Evolutionary conservation across 2,797 vertebrate species (phyloP).

Genomic region (Xenopus petersii): DNA sequence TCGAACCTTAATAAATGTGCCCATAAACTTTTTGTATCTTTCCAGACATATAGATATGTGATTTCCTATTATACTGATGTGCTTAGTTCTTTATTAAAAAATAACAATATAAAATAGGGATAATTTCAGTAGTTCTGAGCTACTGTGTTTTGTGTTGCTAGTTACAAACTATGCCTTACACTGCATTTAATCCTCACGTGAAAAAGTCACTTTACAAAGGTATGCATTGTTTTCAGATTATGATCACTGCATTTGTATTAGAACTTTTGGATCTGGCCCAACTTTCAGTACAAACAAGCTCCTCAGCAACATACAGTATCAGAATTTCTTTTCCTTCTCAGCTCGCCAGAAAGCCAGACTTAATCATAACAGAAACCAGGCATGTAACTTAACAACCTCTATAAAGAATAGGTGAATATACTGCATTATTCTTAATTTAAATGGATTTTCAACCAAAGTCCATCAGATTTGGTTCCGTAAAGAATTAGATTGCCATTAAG

Average conservation of each 20-base stretch:
- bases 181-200: conserved; percentile 16
- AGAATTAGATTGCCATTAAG: too few relatives aligned
- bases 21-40: too few relatives aligned
- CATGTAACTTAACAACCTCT: neutral
- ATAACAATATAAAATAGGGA: conserved; percentile 12
- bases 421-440: too few relatives aligned
- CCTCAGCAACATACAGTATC: conserved; percentile 50
- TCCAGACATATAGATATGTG: too few relatives aligned
- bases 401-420: neutral
- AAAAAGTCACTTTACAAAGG: conserved; percentile 30
- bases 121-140: neutral
- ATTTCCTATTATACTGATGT: too few relatives aligned
- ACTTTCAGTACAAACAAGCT: conserved; percentile 54
- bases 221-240: conserved; percentile 50
- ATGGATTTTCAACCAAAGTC: too few relatives aligned
- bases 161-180: conserved; percentile 2
- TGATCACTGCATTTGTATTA: conserved; percentile 33
- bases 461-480: too few relatives aligned
- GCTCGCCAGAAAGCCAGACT: conserved; percentile 18
- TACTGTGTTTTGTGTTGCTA: conserved; percentile 27
- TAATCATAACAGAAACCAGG: conserved; percentile 37
- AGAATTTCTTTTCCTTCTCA: conserved; percentile 55
- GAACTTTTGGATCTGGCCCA: conserved; percentile 53
- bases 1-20: too few relatives aligned
- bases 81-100: too few relatives aligned